Base-by-base conservation (phyloP, 2,888 invertebrate genomes). In the Caenorhabditis virilis region DNA sequence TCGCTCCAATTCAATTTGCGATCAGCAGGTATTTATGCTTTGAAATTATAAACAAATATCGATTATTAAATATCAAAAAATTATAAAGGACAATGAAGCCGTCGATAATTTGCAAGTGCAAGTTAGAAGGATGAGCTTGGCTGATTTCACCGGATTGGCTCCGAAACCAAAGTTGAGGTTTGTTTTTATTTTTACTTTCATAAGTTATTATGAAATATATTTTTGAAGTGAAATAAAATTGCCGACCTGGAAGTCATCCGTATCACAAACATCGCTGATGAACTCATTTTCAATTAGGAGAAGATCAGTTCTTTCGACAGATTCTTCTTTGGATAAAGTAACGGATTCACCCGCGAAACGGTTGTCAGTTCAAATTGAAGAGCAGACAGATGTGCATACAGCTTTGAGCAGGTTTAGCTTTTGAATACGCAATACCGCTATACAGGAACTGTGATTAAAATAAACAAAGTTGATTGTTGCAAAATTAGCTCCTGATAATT, bases 61-160 rank as follows among this genome's bases (percentile, higher is more conserved):
- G 23, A 23, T 13, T 23, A 23, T 22, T 42, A 16, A 6, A 20
- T 11, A 23, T 30, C 30, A 23, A 23, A 9, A 22, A 23, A 42
- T 4, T 23, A 23, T 42, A 2, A 23, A 18, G 33, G 26, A 46
- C 2, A n/a, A 11, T 23, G 46, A 30, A 13, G 18, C 3, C 20
- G 53, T 57, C 1, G 63, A 63, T 22, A 50, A 25, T 22, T 27
- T 54, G 1, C 41, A 59, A 20, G 61, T 69, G 0, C 72, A 71
- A 42, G 73, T 77, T 9, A 45, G 79, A 30, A 62, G 79, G 18
- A 77, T 79, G 77, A 74, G 74, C 26, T 63, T 79, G 4, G 76
- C 76, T 36, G 79, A 79, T 42, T 79, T 76, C 57, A 74, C 76
- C 23, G 79, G 79, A 22, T 43, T 79, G n/a, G 78, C 75, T n/a